Base-by-base conservation (phyloP, 2,888 invertebrate genomes). In the Amorpha juglandis region DNA sequence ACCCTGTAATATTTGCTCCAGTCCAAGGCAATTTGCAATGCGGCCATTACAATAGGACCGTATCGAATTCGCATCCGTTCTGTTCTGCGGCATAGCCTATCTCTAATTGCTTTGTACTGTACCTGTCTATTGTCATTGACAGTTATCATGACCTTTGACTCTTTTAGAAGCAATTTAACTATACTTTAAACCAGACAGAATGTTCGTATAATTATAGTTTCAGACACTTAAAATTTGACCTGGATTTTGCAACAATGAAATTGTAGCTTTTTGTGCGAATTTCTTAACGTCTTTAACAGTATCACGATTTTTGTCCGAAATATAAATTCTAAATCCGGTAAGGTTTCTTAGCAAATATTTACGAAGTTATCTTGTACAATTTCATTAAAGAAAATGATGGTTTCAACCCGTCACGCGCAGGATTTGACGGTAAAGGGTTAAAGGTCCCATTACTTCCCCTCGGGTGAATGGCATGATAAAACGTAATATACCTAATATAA, bases 391-490 rank as follows among this genome's bases (percentile, higher is more conserved):
- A 42, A 38, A 12, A 19, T 69, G 71, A 72, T 68, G 67, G 67
- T 71, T 75, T 75, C 73, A 74, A 75, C 74, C 78, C 75, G 75
- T 75, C 78, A 78, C 74, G 73, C 71, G 72, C 75, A 74, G 68
- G 69, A 72, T 62, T 63, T 67, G 67, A 70, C 42, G 19, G 71
- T 73, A 78, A 78, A 77, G 76, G 76, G 73, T 73, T 69, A 73
- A 72, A 78, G 78, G 72, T 73, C 69, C 70, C 72, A 76, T 76
- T 72, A 71, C 67, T 67, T 64, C 62, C 69, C 19, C 50, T n/a
- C 68, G 81, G 81, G 77, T 83, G 79, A 82, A 80, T 74, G 83
- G 78, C 81, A 78, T 76, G 68, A 72, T 77, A 75, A 77, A 80
- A 77, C 79, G 83, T 79, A 76, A 78, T 70, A 77, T 72, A 76